phyloP scores from a whole-genome alignment of 2,113 vertebrate species.

The Thamnophis sirtalis region DNA sequence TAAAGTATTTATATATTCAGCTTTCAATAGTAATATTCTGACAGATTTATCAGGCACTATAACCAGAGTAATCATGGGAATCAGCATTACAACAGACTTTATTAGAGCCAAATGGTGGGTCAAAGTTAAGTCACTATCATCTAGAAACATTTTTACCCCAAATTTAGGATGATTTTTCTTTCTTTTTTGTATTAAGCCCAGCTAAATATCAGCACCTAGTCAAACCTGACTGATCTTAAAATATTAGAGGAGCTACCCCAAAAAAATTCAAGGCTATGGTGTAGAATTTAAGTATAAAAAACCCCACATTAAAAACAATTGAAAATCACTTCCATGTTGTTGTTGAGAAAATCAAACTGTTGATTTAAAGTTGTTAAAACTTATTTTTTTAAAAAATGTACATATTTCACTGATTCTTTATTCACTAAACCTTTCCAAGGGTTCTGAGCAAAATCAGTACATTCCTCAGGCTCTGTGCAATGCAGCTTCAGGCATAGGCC shows the following conservation, averaged over 20 bases:
- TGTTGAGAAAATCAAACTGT: background rate
- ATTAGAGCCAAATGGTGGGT: slow-evolving; percentile 17
- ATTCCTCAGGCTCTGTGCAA: background rate
- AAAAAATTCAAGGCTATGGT: background rate
- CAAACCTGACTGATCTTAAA: background rate
- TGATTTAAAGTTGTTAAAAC: background rate
- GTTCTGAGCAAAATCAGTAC: background rate
- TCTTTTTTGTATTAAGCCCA: background rate
- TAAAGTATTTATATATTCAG: background rate
- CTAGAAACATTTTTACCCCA: background rate
- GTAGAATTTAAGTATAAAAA: background rate
- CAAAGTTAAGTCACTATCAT: background rate
- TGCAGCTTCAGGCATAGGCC: background rate
- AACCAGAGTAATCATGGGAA: slow-evolving; percentile 16
- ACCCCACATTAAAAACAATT: background rate
- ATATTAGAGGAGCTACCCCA: background rate
- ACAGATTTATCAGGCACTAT: background rate
- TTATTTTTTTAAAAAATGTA: background rate
- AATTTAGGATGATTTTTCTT: background rate
- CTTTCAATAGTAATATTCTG: background rate
- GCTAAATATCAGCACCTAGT: background rate
- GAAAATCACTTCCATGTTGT: background rate
- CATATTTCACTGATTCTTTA: background rate
- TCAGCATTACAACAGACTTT: slow-evolving; percentile 44
- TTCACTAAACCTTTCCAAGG: background rate